Percentiles rank a stretch among this genome's conserved stretches.
Conservation (phyloP, 2,113 vertebrate species). For the Phainopepla nitens region DNA sequence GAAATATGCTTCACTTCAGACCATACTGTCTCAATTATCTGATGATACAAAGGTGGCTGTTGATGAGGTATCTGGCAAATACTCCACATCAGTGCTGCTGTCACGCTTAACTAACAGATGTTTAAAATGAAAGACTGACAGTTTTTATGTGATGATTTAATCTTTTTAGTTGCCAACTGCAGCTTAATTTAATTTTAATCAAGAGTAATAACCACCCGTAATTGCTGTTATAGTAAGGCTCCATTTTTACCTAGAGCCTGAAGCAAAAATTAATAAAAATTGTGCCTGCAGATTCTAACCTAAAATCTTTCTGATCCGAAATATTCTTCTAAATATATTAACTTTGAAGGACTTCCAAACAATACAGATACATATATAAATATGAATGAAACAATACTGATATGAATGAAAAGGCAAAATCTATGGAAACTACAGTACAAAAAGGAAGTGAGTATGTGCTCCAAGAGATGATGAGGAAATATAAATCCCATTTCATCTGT, state of each 20-base stretch:
- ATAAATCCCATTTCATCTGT: background rate
- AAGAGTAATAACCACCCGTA: constrained; percentile 65
- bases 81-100: constrained; percentile 21
- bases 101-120: constrained; percentile 63
- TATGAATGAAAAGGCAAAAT: background rate
- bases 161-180: constrained; percentile 64
- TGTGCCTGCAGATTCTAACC: background rate
- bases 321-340: background rate
- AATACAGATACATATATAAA: background rate
- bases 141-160: constrained; percentile 69
- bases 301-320: background rate
- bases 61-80: constrained; percentile 63
- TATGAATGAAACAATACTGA: background rate
- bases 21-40: background rate
- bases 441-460: background rate
- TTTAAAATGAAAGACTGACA: constrained; percentile 66
- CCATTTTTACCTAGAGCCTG: background rate
- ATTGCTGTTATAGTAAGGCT: constrained; percentile 14
- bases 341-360: background rate
- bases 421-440: background rate
- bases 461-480: background rate
- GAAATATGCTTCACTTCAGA: constrained; percentile 10
- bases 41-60: constrained; percentile 19
- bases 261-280: background rate
- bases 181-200: constrained; percentile 74